Evolutionary conservation across 2,888 invertebrate species (phyloP), one percentile per base, ranked within the genome.

Genomic region (Acholoe squamosa): DNA sequence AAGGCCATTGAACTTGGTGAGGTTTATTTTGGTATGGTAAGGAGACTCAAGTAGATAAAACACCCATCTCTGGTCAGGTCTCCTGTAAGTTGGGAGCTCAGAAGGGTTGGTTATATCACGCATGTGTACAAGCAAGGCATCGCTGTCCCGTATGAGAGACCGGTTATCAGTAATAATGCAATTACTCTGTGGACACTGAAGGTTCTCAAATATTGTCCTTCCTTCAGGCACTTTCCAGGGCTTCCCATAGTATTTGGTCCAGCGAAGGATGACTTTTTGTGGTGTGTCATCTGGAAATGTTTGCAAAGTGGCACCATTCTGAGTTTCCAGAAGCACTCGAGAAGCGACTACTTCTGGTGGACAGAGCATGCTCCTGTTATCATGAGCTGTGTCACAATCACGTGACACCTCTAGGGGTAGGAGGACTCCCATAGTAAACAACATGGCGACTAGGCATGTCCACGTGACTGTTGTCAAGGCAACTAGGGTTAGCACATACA

Each of bases 21-120:
- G 90, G 52, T 90, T 86, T 51, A 86, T 67, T 84, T 86, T 98
- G 25, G 99, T 99, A 96, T 99, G 98, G 96, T 98, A 98, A 0
- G 99, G 99, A 95, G 99, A 99, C 96, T 99, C 99, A 92, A 99
- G 96, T 96, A 98, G 97, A 96, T 99, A 99, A 92, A 99, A 96
- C 95, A 99, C 98, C 98, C 98, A 98, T 89, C 98, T 97, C 97
- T 95, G 95, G 89, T 93, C 89, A 0, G 91, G 90, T 0, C 94
- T 94, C 33, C 96, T 94, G 10, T 92, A 71, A 3, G 25, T 22
- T 28, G 90, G 90, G 22, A 90, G 80, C 34, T 90, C 76, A 19
- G 43, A 34, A 10, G 67, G 84, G 71, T 67, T 28, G 5, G n/a
- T 84, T 5, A 90, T 90, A 43, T 90, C 90, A 19, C 90, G 84